Base-by-base conservation (phyloP, 2,113 vertebrate species). In the Apaloderma vittatum region DNA sequence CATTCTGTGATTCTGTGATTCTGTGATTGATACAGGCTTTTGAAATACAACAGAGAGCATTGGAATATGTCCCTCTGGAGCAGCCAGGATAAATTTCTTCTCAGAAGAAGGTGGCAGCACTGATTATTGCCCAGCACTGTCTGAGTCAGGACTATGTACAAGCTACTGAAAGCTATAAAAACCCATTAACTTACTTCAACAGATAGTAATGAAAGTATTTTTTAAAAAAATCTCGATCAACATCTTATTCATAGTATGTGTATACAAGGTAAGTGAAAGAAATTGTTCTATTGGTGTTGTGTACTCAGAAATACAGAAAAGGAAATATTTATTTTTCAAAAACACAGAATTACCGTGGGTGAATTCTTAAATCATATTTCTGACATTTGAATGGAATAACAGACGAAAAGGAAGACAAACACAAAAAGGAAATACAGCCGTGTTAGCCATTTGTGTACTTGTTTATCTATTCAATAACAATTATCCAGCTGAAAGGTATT, bases 11-110 rank as follows among this genome's bases (percentile, higher is more conserved):
- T n/a, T n/a, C n/a, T n/a, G n/a, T n/a, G n/a, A n/a, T n/a, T n/a
- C n/a, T n/a, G n/a, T n/a, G n/a, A 0, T 40, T 77, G 36, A 37
- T 83, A 54, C 30, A 98, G 98, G 97, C 95, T 63, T 93, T 97
- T 85, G 97, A 98, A 59, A 72, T 97, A 9, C 98, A 98, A 93
- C 54, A 91, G 23, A 96, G 97, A 52, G 92, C 97, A 7, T 81
- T 96, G 79, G 98, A 92, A 82, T 71, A 76, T 9, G 61, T 95
- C 17, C 82, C 94, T 3, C 40, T 94, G 30, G 97, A 98, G 84
- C 74, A 98, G 21, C 95, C 97, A 4, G 98, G 97, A 32, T 45
- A 82, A n/a, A 70, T 96, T 36, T 94, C 91, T 75, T 84, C 95
- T 67, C 96, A 97, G 95, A 97, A 97, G 66, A 90, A 97, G 43